phyloP scores from a whole-genome alignment of 2,113 vertebrate species.

The Clarias magur region DNA sequence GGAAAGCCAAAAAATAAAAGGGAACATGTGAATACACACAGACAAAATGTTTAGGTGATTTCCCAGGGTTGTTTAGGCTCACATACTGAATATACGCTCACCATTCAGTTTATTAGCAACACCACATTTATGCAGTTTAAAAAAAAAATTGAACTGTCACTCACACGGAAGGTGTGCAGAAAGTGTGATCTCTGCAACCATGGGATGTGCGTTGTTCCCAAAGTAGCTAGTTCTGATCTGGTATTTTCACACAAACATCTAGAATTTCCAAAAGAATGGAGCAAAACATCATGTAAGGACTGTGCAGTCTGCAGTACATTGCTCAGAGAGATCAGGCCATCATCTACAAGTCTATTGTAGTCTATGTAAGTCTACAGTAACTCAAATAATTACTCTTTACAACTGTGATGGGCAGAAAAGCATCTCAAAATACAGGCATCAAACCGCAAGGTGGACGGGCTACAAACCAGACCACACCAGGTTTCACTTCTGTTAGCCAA shows the following conservation, averaged over 20 bases:
- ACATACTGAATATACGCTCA: not conserved
- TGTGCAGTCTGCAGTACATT: not conserved
- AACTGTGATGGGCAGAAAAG: not conserved
- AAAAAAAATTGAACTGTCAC: not conserved
- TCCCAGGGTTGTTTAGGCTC: constrained; percentile 23
- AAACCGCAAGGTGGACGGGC: not conserved
- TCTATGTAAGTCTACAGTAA: not conserved
- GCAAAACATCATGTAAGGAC: too few relatives aligned
- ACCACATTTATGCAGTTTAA: not conserved
- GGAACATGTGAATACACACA: constrained; percentile 39
- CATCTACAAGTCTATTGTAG: too few relatives aligned
- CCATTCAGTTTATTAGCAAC: not conserved
- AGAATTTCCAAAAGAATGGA: not conserved
- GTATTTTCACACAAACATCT: not conserved
- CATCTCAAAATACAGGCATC: not conserved
- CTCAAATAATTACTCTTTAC: not conserved
- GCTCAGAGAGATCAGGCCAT: not conserved
- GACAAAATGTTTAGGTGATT: constrained; percentile 17
- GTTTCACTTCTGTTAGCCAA: not conserved
- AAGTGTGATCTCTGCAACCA: not conserved
- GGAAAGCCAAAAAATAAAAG: not conserved
- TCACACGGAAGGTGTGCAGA: too few relatives aligned
- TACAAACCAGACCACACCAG: not conserved
- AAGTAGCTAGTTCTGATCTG: not conserved
- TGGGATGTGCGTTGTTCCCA: not conserved